Evolutionary conservation across 2,113 vertebrate genomes (phyloP).

Genomic region (Thymallus thymallus): DNA sequence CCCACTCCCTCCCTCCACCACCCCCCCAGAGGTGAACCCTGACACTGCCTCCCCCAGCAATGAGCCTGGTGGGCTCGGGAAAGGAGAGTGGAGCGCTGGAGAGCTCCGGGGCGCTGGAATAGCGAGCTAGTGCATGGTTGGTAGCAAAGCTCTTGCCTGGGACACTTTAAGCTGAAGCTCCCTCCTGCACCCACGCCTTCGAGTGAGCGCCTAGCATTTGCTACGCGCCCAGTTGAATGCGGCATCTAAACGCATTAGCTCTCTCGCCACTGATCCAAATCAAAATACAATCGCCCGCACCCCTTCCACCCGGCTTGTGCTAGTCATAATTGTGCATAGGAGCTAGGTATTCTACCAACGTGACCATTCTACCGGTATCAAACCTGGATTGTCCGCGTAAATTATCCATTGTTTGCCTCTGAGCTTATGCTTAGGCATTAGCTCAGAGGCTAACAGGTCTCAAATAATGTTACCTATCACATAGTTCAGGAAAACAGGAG

Average conservation of each 20-base stretch:
- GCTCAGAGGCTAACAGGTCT: background rate
- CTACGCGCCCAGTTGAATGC: background rate
- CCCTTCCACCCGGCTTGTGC: background rate
- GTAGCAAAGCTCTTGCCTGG: conserved; percentile 3
- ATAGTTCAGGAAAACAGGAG: background rate
- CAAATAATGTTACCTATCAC: background rate
- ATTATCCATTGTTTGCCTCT: too few species aligned
- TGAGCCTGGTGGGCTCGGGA: conserved; percentile 13
- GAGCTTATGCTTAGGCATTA: too few species aligned
- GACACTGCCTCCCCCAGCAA: conserved; percentile 26
- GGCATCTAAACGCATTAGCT: background rate
- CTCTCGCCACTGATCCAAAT: conserved; percentile 2
- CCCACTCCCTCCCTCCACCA: conserved; percentile 21
- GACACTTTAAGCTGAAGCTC: conserved; percentile 2
- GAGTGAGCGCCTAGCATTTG: background rate
- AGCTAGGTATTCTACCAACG: background rate
- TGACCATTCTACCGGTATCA: too few species aligned
- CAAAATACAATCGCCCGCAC: background rate
- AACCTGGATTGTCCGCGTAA: too few species aligned
- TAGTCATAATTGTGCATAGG: background rate
- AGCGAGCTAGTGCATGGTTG: background rate
- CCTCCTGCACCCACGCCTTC: background rate
- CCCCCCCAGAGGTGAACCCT: conserved; percentile 25
- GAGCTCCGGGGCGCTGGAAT: background rate
- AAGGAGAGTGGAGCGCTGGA: background rate